Percentiles rank a stretch among this genome's conserved stretches.
Conservation (phyloP, 2,888 invertebrate species). For the Lordiphosa andalusiaca region DNA sequence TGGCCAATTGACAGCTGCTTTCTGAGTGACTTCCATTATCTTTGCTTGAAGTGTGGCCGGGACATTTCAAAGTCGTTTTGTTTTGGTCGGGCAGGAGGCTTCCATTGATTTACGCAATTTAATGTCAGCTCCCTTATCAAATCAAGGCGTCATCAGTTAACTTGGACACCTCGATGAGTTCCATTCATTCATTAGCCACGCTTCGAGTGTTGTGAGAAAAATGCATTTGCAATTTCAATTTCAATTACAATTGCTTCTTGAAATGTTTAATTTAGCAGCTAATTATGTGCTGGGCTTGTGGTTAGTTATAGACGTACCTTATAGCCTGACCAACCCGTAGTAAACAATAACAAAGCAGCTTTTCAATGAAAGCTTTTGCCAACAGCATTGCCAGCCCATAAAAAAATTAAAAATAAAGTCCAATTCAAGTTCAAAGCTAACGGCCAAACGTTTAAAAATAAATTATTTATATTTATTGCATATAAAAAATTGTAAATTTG, state of each 20-base stretch:
- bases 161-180: conserved; percentile 9
- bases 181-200: neutral
- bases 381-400: conserved; percentile 2
- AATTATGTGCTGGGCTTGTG: conserved; percentile 15
- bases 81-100: no score
- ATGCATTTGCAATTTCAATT: conserved; percentile 14
- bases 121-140: no score
- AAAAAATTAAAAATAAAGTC: conserved; percentile 8
- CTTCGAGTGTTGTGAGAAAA: neutral
- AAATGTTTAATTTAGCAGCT: neutral
- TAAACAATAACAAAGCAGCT: conserved; percentile 26
- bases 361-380: conserved; percentile 12
- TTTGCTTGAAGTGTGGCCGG: conserved; percentile 13
- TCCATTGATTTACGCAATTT: no score
- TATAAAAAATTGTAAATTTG: conserved; percentile 18
- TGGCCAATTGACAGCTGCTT: conserved; percentile 15
- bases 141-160: no score
- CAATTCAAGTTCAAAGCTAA: conserved; percentile 29
- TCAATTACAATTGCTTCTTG: conserved; percentile 7
- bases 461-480: conserved; percentile 4
- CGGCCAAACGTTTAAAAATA: conserved; percentile 3
- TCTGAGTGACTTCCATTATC: conserved; percentile 28
- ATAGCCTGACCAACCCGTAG: conserved; percentile 15
- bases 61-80: conserved; percentile 38
- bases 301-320: conserved; percentile 13